A percentile compares a stretch with the other conserved stretches of the same genome.
phyloP scores from a whole-genome alignment of 2,113 vertebrate genomes.

The Erpornis zantholeuca region DNA sequence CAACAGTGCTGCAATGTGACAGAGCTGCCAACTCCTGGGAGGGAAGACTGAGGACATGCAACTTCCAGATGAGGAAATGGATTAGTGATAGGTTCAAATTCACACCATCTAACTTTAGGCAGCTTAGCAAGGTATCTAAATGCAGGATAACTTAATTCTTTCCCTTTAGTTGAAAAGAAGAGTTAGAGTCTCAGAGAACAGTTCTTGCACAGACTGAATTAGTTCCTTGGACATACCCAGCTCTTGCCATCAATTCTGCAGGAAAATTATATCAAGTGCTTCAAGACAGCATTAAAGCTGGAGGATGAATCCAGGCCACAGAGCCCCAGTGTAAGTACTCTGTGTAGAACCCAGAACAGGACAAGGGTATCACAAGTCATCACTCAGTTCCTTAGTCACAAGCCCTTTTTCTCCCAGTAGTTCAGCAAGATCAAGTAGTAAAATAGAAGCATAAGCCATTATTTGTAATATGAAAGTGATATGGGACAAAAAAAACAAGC shows the following conservation, averaged over 20 bases:
- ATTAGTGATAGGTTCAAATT: background rate
- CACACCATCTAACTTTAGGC: background rate
- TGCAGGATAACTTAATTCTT: background rate
- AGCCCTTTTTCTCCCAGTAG: background rate
- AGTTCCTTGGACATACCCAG: background rate
- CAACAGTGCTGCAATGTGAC: background rate
- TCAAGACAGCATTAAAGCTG: background rate
- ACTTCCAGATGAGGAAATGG: background rate
- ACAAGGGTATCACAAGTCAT: background rate
- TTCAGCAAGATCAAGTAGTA: background rate
- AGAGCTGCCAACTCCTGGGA: background rate
- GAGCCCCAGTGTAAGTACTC: accelerated
- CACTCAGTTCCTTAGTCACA: background rate
- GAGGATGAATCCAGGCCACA: background rate
- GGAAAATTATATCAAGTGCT: background rate
- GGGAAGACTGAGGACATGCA: background rate
- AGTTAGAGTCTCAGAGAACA: background rate
- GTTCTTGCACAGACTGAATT: background rate
- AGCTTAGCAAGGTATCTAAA: background rate
- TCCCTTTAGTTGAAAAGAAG: background rate
- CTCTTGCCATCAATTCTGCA: background rate
- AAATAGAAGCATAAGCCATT: background rate
- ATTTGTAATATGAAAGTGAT: background rate
- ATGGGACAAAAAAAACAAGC: background rate
- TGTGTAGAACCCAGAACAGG: background rate